Conservation (phyloP, 2,888 invertebrate genomes). For the Nasonovia ribisnigri region DNA sequence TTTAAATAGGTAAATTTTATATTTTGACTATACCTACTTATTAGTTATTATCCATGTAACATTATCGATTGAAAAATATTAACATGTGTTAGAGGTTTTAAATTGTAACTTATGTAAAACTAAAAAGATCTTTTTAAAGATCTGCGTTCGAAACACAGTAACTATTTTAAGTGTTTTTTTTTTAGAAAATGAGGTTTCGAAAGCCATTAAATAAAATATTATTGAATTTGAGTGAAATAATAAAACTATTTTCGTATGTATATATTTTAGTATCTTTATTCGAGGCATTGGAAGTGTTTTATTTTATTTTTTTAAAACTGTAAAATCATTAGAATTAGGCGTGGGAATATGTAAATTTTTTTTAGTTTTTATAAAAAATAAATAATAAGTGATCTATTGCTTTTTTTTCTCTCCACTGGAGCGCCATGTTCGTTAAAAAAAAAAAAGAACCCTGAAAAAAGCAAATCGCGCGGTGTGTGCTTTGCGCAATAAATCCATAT, state of each 20-base stretch:
- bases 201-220: background rate
- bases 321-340: constrained; percentile 35
- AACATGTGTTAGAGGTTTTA: background rate
- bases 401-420: constrained; percentile 1
- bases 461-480: constrained; percentile 50
- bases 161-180: constrained; percentile 3
- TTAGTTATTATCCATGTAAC: background rate
- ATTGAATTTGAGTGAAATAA: constrained; percentile 5
- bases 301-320: background rate
- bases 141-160: background rate
- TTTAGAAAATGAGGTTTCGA: background rate
- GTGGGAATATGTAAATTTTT: constrained; percentile 53
- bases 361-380: constrained; percentile 13
- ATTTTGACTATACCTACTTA: background rate
- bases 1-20: background rate
- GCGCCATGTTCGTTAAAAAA: constrained; percentile 19
- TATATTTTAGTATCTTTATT: constrained; percentile 5
- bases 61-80: background rate
- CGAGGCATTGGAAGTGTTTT: background rate
- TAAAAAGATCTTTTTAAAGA: background rate
- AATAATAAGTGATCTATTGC: constrained; percentile 42
- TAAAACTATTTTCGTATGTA: background rate
- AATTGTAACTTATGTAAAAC: background rate
- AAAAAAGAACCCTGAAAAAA: background rate
- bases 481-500: constrained; percentile 56